Evolutionary conservation across 2,797 vertebrate genomes (phyloP).

Genomic region (Artibeus lituratus): DNA sequence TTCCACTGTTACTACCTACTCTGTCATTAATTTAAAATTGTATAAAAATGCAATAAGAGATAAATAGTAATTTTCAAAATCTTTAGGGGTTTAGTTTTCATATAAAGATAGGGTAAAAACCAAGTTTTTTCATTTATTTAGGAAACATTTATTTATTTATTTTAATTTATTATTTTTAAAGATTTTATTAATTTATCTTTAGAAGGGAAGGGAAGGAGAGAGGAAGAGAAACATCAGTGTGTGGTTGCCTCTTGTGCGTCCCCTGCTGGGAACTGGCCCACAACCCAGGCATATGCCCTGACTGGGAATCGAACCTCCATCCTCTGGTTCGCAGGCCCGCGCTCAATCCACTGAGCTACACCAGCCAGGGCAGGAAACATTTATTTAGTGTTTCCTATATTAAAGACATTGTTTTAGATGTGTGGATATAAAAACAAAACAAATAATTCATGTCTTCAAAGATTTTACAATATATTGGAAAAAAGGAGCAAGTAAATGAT

Average conservation of each 20-base stretch:
- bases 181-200: no score
- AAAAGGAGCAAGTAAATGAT: not conserved
- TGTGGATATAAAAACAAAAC: not conserved
- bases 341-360: no score
- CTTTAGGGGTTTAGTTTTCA: not conserved
- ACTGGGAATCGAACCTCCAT: no score
- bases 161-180: no score
- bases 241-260: no score
- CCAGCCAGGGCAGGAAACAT: no score
- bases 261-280: no score
- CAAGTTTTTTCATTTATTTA: not conserved
- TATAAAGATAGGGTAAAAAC: not conserved
- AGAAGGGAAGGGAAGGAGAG: no score
- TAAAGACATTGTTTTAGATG: not conserved
- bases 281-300: no score
- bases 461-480: not conserved
- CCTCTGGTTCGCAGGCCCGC: no score
- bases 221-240: no score
- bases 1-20: not conserved
- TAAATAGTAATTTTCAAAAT: not conserved
- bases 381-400: not conserved
- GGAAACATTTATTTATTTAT: not conserved
- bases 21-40: constrained; percentile 7
- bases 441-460: not conserved
- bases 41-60: not conserved